A percentile compares a stretch with the other conserved stretches of the same genome.
Evolutionary conservation across 2,113 vertebrate genomes (phyloP).

Genomic region (Saccopteryx bilineata): DNA sequence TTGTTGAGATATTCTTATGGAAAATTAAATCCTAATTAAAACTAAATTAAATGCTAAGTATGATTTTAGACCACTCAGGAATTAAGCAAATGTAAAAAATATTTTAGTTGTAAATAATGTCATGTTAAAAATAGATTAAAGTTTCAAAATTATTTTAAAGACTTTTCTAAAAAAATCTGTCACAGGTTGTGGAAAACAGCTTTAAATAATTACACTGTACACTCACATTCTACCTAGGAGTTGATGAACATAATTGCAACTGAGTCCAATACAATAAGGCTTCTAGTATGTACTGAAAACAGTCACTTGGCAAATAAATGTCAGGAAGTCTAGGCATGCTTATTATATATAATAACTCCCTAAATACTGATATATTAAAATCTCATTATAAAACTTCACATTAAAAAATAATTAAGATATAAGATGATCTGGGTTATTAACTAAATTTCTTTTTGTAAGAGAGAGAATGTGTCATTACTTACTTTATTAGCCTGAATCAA

Average conservation of each 20-base stretch:
- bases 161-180: neutral
- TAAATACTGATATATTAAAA: neutral
- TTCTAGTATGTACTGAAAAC: slow-evolving; percentile 16
- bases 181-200: neutral
- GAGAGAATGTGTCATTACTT: slow-evolving; percentile 69
- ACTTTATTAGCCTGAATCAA: slow-evolving; percentile 99
- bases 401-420: slow-evolving; percentile 45
- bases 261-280: neutral
- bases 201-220: neutral
- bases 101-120: slow-evolving; percentile 29
- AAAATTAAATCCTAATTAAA: slow-evolving; percentile 42
- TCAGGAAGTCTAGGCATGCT: neutral
- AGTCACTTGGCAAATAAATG: neutral
- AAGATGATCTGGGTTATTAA: neutral
- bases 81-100: slow-evolving; percentile 23
- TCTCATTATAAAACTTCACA: neutral
- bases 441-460: slow-evolving; percentile 43
- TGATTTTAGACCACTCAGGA: slow-evolving; percentile 25
- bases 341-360: neutral
- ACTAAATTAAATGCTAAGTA: slow-evolving; percentile 4
- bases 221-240: neutral
- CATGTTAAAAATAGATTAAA: slow-evolving; percentile 24
- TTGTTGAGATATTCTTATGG: neutral
- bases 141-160: slow-evolving; percentile 56
- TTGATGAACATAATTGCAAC: neutral